Base-by-base conservation (phyloP, 2,113 vertebrate species). In the Shinisaurus crocodilurus region DNA sequence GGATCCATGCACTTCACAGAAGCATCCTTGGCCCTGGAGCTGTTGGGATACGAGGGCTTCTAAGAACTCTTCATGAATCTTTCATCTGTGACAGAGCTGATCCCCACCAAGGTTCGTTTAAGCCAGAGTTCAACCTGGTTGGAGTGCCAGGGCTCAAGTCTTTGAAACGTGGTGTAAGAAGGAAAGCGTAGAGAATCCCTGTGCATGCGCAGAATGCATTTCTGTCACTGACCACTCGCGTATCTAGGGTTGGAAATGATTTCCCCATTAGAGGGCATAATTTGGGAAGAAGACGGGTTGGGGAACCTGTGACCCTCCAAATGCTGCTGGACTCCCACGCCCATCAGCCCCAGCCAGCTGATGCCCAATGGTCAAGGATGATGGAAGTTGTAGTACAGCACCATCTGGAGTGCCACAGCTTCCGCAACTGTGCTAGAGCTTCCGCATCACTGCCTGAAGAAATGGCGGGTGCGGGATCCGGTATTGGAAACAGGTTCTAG, bases 11-110 rank as follows among this genome's bases (percentile, higher is more conserved):
- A 25, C 7, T 50, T 40, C 75, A 10, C 13, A 32, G 2, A 5
- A 18, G 34, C 9, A 15, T 2, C 63, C 15, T 6, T 1, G 16
- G 27, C 34, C 3, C 60, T 1, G 0, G 6, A 75, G 16, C 16
- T 32, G 29, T 79, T 27, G 23, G 43, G 50, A 27, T 10, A 10
- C 76, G 12, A 13, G 76, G 25, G 0, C 25, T 34, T 45, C 29
- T 3, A 45, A 25, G 43, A 9, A 27, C 40, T 48, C 27, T 79
- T n/a, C 2, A 45, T 77, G 20, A 43, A 43, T 20, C 6, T 15
- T 74, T 37, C 18, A 27, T 45, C 2, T 8, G 6, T 23, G 5
- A n/a, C 37, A 40, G 37, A 23, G 18, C 37, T 32, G 25, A 15
- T 12, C 32, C 34, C 32, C 1, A 13, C 29, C 1, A 13, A 37